These are phyloP conservation scores for Agriopis aurantiaria DNA, from an alignment of 2,888 invertebrate genomes.

Conservation along the genomic window DNA sequence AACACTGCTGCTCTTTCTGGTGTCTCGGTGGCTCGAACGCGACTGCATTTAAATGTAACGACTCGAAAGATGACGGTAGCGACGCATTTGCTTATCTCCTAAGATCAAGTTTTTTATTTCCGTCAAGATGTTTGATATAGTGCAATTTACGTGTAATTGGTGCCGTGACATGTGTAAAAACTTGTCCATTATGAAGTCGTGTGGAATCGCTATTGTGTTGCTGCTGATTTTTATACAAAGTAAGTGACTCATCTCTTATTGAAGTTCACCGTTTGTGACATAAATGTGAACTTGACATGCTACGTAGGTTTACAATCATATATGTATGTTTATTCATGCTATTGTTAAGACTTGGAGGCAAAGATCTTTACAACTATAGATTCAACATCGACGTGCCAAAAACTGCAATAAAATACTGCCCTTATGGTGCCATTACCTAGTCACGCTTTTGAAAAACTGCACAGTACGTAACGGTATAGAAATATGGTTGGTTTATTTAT, in stretches of 20 bases:
- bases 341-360: no score
- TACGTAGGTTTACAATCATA: background rate
- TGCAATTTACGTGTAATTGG: conserved; percentile 31
- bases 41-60: conserved; percentile 29
- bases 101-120: conserved; percentile 9
- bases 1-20: conserved; percentile 21
- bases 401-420: no score
- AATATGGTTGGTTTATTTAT: no score
- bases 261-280: conserved; percentile 12
- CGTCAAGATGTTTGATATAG: conserved; percentile 13
- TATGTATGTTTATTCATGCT: background rate
- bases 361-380: no score
- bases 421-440: no score
- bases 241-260: conserved; percentile 56
- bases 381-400: no score
- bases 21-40: conserved; percentile 23
- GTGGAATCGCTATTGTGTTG: conserved; percentile 55
- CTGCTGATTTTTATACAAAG: conserved; percentile 54
- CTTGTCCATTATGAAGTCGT: conserved; percentile 58
- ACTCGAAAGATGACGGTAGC: conserved; percentile 16
- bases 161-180: conserved; percentile 48
- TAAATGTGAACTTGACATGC: background rate
- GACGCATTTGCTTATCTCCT: background rate
- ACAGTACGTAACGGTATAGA: no score
- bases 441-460: no score